These are phyloP conservation scores for Colletes collaris DNA, from an alignment of 2,888 invertebrate species.

Conservation along the genomic window DNA sequence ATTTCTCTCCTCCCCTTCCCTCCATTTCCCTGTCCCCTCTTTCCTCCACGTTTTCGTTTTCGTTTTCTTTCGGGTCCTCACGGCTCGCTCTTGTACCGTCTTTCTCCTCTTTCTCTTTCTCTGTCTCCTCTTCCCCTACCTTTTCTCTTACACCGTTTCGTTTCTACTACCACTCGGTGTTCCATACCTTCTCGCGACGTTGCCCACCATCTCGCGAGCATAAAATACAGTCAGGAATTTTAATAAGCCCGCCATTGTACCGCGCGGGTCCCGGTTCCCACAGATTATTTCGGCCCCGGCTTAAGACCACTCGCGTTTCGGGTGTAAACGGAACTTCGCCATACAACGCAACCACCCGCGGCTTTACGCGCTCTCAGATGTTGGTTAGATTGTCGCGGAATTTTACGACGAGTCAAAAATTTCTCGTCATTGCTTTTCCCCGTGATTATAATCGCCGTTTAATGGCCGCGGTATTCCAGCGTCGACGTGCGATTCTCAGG, in stretches of 20 bases:
- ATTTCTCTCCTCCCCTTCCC: constrained; percentile 41
- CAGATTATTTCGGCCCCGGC: constrained; percentile 71
- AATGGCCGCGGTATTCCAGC: too few species aligned
- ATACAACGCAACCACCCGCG: constrained; percentile 62
- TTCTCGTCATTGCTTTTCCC: constrained; percentile 19
- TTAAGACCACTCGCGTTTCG: constrained; percentile 68
- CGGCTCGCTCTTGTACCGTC: not conserved
- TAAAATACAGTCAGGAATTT: constrained; percentile 80
- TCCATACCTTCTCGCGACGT: constrained; percentile 59
- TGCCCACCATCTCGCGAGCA: constrained; percentile 71
- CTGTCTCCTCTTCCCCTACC: not conserved
- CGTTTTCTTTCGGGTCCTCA: constrained; percentile 3
- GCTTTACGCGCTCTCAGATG: constrained; percentile 59
- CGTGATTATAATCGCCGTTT: not conserved
- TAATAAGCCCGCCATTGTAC: constrained; percentile 79
- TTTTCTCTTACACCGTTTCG: constrained; percentile 36
- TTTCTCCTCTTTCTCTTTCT: not conserved
- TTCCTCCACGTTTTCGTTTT: not conserved
- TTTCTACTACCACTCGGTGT: constrained; percentile 48
- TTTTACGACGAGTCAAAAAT: constrained; percentile 63
- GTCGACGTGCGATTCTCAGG: too few species aligned
- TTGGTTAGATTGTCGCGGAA: constrained; percentile 69
- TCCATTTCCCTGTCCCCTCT: constrained; percentile 7
- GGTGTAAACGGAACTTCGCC: constrained; percentile 67
- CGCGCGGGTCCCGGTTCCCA: constrained; percentile 73